Conservation (phyloP, 2,113 vertebrate species). For the Xiphophorus maculatus region DNA sequence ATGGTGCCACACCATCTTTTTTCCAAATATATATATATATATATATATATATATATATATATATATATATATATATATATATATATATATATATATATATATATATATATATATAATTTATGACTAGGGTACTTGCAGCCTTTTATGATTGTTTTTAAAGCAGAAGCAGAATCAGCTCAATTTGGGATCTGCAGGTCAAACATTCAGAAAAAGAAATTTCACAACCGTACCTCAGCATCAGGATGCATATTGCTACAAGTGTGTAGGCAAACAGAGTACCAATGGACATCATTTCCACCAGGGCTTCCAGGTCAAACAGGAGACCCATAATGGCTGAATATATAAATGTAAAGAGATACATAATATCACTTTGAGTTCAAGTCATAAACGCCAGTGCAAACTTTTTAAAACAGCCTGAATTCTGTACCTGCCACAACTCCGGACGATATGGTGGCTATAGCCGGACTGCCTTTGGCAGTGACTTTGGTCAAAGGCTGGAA, state of each 20-base stretch:
- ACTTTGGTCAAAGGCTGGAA: constrained; percentile 83
- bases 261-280: constrained; percentile 88
- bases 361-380: not conserved
- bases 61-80: too few relatives aligned
- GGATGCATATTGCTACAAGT: constrained; percentile 85
- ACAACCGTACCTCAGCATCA: constrained; percentile 84
- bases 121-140: not conserved
- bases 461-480: constrained; percentile 81
- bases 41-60: too few relatives aligned
- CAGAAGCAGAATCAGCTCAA: not conserved
- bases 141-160: not conserved
- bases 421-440: constrained; percentile 83
- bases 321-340: constrained; percentile 85
- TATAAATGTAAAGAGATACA: constrained; percentile 17
- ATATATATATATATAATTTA: too few relatives aligned
- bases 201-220: too few relatives aligned
- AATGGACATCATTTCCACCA: constrained; percentile 89
- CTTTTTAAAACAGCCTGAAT: not conserved
- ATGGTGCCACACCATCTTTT: not conserved
- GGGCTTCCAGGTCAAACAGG: constrained; percentile 85
- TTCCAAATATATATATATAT: not conserved
- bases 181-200: not conserved
- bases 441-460: constrained; percentile 83
- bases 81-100: too few relatives aligned
- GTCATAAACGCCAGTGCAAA: not conserved